Conservation (phyloP, 2,113 vertebrate species). For the Psittacula cyanocephala region DNA sequence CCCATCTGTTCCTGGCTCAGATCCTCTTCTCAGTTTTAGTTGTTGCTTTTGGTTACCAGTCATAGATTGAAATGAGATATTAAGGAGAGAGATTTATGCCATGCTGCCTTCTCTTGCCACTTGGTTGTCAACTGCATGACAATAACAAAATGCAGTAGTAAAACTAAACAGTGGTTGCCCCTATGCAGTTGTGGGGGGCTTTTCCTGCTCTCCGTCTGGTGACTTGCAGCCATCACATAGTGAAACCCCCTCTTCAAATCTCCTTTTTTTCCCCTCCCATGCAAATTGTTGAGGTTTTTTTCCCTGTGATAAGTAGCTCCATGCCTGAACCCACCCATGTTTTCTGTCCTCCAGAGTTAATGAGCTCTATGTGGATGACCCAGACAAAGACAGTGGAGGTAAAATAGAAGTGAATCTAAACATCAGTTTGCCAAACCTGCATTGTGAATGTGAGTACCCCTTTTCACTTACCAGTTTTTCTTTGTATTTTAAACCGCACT, state of each 20-base stretch:
- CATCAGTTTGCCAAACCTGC: slow-evolving; percentile 96
- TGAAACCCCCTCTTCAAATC: neutral
- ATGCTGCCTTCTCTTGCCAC: neutral
- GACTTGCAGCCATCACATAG: neutral
- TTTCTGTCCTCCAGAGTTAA: slow-evolving; percentile 85
- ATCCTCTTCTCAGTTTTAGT: neutral
- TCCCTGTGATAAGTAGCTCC: neutral
- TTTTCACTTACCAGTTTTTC: neutral
- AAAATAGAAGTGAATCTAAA: slow-evolving; percentile 99
- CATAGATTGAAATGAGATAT: neutral
- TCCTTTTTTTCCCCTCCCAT: neutral
- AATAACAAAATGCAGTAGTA: neutral
- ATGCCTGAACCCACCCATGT: neutral
- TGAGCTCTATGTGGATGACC: slow-evolving; percentile 97
- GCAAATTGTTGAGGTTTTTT: neutral
- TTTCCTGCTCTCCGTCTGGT: neutral
- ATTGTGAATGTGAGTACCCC: slow-evolving; percentile 95
- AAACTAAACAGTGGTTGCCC: rapidly evolving
- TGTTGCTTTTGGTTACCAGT: neutral
- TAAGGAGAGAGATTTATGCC: neutral
- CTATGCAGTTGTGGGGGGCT: neutral
- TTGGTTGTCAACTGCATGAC: neutral
- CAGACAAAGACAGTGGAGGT: slow-evolving; percentile 97
- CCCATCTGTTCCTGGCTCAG: slow-evolving; percentile 50
- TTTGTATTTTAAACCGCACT: neutral